Conservation (phyloP, 2,797 vertebrate genomes). For the Chloroceryle amazona region DNA sequence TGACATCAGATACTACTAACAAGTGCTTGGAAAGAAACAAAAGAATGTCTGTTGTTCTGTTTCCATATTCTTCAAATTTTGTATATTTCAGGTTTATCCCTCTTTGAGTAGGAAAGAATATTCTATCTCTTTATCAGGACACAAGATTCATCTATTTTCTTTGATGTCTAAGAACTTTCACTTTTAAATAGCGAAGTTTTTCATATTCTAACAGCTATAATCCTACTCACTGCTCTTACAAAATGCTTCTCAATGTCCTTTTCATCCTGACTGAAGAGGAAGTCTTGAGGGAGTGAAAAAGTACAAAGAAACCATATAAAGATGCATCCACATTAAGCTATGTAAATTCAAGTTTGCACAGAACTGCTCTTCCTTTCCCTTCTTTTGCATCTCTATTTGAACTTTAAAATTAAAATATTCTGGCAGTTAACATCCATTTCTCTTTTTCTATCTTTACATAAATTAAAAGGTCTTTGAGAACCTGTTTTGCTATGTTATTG, state of each 20-base stretch:
- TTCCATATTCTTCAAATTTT: neutral
- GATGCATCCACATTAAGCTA: neutral
- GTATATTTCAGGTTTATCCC: neutral
- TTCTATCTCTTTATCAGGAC: neutral
- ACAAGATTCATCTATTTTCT: neutral
- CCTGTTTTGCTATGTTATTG: neutral
- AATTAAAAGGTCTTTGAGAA: neutral
- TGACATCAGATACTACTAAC: neutral
- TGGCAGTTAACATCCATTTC: neutral
- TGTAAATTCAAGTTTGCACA: neutral
- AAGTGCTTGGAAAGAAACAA: neutral
- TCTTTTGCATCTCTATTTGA: neutral
- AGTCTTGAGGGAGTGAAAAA: neutral
- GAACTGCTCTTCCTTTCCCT: neutral
- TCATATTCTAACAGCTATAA: neutral
- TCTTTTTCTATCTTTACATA: neutral
- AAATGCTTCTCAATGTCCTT: neutral
- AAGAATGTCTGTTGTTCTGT: neutral
- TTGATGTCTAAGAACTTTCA: neutral
- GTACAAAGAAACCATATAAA: neutral
- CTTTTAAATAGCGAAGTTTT: neutral
- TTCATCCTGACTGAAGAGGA: neutral
- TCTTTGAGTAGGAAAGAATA: neutral
- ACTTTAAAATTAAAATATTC: neutral
- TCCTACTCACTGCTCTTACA: neutral